phyloP scores from a whole-genome alignment of 1,140 invertebrate genomes.

The Zeugodacus cucurbitae region DNA sequence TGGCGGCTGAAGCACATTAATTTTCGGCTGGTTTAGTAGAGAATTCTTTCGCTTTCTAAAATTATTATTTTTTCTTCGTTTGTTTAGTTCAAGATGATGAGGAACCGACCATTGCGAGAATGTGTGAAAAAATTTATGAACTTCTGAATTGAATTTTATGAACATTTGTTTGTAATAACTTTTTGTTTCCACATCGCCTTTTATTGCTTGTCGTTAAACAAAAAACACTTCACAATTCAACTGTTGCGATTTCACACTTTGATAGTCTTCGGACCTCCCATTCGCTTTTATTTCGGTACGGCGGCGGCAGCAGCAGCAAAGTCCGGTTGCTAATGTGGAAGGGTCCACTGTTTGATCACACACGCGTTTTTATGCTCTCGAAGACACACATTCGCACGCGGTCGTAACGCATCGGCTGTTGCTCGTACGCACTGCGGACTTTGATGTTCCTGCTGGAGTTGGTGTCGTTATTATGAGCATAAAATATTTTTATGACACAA shows the following conservation, averaged over 20 bases:
- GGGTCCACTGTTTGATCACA: background rate
- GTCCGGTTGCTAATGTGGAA: constrained; percentile 9
- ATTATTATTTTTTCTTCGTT: background rate
- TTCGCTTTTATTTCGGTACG: background rate
- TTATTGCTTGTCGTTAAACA: background rate
- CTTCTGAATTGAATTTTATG: constrained; percentile 10
- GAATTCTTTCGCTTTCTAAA: background rate
- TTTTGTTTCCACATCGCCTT: background rate
- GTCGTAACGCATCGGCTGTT: too few relatives aligned
- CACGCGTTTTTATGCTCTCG: background rate
- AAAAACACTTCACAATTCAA: background rate
- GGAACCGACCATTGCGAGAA: background rate
- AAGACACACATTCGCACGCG: background rate
- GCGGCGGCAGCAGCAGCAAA: background rate
- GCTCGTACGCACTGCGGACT: background rate
- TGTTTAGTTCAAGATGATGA: background rate
- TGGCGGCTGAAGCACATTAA: background rate
- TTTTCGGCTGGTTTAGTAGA: background rate
- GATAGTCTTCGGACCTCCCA: constrained; percentile 2
- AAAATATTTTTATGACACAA: constrained; percentile 37
- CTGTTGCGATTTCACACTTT: constrained; percentile 21
- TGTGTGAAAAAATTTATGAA: background rate
- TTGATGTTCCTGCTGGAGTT: constrained; percentile 11
- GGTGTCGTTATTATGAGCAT: constrained; percentile 39
- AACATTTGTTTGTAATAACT: background rate